Evolutionary conservation across 2,113 vertebrate genomes (phyloP), one percentile per base, ranked within the genome.

Genomic region (Leptobrachium ailaonicum): DNA sequence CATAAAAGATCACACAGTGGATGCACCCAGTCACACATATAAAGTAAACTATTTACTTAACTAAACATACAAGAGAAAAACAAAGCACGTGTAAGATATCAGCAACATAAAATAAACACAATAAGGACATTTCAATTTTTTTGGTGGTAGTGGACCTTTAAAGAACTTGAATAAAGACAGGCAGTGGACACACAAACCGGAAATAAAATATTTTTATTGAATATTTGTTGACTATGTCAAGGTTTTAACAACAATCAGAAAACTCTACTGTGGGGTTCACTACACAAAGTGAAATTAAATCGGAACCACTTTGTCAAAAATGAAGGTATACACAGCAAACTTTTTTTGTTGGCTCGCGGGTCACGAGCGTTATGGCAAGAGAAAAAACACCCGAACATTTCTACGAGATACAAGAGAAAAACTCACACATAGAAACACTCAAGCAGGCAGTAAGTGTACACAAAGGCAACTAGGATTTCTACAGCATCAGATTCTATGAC

Each of bases 141-240:
- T 32, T 32, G 20, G 20, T 32, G 20, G 20, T 32, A 32, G 20
- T 32, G 20, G 20, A 0, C 20, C 20, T 32, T 32, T 32, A 32
- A 32, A 32, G 3, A 12, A 60, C 11, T 2, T 60, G 9, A 60
- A 60, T 60, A 60, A 60, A 10, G 11, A 60, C 13, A 60, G 50
- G 11, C 50, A 8, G 50, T 41, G 0, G 90, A 92, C 89, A 90
- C 95, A 95, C 96, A 93, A 98, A 98, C 96, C 95, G 96, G 97
- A 99, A 99, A 98, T 98, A 97, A 99, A 99, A 97, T 96, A 91
- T 96, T 98, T 97, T 99, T 97, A 98, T 99, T 98, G 96, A 96
- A 94, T 95, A 96, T 96, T 93, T 91, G 90, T 95, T 94, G 96
- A 93, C 88, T 93, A 98, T 95, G 96, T 96, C 91, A 96, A 96